Conservation (phyloP, 2,888 invertebrate species). For the Drosophila picticornis region DNA sequence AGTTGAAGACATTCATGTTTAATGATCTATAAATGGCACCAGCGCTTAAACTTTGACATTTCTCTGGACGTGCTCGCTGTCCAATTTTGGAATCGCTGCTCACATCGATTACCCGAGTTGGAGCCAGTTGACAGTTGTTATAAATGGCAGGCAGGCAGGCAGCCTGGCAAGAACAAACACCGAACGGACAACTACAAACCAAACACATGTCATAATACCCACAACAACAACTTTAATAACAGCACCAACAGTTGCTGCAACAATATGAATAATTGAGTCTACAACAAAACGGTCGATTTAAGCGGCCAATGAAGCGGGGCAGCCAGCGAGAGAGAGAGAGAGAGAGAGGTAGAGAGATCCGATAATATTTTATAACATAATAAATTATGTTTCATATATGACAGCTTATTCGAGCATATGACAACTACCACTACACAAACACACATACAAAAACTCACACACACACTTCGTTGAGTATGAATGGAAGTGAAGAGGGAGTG, state of each 20-base stretch:
- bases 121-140: slow-evolving; percentile 75
- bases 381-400: slow-evolving; percentile 79
- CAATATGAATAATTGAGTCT: slow-evolving; percentile 79
- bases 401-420: slow-evolving; percentile 80
- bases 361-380: slow-evolving; percentile 82
- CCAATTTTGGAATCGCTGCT: slow-evolving; percentile 53
- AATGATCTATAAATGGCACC: slow-evolving; percentile 79
- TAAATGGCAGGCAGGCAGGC: slow-evolving; percentile 65
- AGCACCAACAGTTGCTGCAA: slow-evolving; percentile 41
- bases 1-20: slow-evolving; percentile 45
- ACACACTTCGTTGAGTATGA: slow-evolving; percentile 21
- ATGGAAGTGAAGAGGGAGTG: slow-evolving; percentile 15
- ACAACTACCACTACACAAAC: slow-evolving; percentile 58
- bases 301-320: slow-evolving; percentile 77
- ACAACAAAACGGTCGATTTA: slow-evolving; percentile 79
- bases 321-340: slow-evolving; percentile 34
- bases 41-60: slow-evolving; percentile 74
- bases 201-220: slow-evolving; percentile 78
- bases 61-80: slow-evolving; percentile 41
- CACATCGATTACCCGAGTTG: slow-evolving; percentile 65
- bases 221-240: slow-evolving; percentile 40
- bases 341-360: slow-evolving; percentile 42
- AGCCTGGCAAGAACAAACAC: slow-evolving; percentile 21
- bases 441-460: slow-evolving; percentile 1
- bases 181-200: slow-evolving; percentile 69